These are phyloP conservation scores for Hanleya hanleyi DNA, from an alignment of 2,888 invertebrate species.

Conservation along the genomic window DNA sequence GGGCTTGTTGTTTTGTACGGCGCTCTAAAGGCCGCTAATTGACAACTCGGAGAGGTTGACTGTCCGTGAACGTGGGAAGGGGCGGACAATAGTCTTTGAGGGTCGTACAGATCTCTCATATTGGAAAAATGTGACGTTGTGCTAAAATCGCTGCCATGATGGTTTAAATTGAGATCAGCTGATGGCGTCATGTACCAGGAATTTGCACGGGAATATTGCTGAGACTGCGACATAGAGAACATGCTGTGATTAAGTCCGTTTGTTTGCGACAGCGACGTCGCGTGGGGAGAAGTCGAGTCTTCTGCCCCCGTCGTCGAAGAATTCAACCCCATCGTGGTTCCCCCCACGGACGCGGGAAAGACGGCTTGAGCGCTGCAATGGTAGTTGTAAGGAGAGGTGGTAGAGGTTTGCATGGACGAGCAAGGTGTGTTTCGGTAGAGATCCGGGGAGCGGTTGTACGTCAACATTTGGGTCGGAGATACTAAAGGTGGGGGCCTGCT, in stretches of 20 bases:
- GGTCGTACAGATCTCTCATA: slow-evolving; percentile 59
- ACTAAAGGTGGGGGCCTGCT: slow-evolving; percentile 52
- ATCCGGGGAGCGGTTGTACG: slow-evolving; percentile 53
- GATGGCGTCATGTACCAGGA: slow-evolving; percentile 61
- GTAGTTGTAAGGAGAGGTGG: slow-evolving; percentile 41
- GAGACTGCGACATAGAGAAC: slow-evolving; percentile 56
- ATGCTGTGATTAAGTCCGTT: slow-evolving; percentile 57
- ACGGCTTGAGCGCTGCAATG: slow-evolving; percentile 48
- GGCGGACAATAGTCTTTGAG: slow-evolving; percentile 52
- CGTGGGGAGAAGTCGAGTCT: not conserved
- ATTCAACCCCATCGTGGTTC: slow-evolving; percentile 29
- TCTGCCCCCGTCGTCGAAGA: not conserved
- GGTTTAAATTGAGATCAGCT: slow-evolving; percentile 42
- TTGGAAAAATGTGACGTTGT: slow-evolving; percentile 48
- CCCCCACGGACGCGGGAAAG: slow-evolving; percentile 33
- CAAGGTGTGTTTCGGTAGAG: slow-evolving; percentile 51
- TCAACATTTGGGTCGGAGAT: slow-evolving; percentile 54
- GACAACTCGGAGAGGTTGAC: slow-evolving; percentile 57
- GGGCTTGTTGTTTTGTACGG: slow-evolving; percentile 59
- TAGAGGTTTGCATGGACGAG: slow-evolving; percentile 41
- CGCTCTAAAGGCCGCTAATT: slow-evolving; percentile 63
- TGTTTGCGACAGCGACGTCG: slow-evolving; percentile 44
- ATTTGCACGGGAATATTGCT: slow-evolving; percentile 51
- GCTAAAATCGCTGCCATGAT: slow-evolving; percentile 50
- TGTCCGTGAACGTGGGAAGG: slow-evolving; percentile 41